phyloP scores from a whole-genome alignment of 2,888 invertebrate genomes.

The Ormyrus labotus region DNA sequence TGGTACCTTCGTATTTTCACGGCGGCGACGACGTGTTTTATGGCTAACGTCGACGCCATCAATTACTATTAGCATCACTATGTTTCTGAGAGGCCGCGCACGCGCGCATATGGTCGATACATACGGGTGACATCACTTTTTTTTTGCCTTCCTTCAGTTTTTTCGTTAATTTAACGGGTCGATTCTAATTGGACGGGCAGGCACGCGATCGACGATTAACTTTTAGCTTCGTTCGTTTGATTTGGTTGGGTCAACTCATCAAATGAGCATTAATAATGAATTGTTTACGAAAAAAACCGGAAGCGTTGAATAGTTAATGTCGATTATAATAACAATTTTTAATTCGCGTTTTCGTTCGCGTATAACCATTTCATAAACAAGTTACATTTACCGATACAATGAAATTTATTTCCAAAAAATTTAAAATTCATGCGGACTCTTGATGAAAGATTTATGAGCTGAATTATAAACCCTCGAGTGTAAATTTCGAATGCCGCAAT shows the following conservation, averaged over 20 bases:
- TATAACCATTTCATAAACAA: too few species aligned
- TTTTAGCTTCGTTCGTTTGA: too few species aligned
- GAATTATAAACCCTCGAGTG: not conserved
- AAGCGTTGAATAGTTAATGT: too few species aligned
- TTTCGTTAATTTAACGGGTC: constrained; percentile 35
- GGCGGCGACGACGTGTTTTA: constrained; percentile 66
- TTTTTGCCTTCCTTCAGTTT: constrained; percentile 27
- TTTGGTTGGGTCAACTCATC: too few species aligned
- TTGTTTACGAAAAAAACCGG: too few species aligned
- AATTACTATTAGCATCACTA: constrained; percentile 73
- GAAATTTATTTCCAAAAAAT: not conserved
- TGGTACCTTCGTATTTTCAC: constrained; percentile 46
- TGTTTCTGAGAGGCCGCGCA: constrained; percentile 71
- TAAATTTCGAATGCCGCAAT: not conserved
- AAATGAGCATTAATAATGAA: too few species aligned
- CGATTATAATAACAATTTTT: too few species aligned
- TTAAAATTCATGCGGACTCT: not conserved
- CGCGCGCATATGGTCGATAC: constrained; percentile 71
- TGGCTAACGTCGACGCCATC: constrained; percentile 67
- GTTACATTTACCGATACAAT: too few species aligned
- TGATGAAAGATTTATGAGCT: not conserved
- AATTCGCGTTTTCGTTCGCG: too few species aligned
- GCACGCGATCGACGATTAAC: constrained; percentile 2
- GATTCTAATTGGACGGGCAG: constrained; percentile 36
- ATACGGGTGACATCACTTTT: constrained; percentile 58